Evolutionary conservation across 2,113 vertebrate species (phyloP), one percentile per base, ranked within the genome.

Genomic region (Hyaena hyaena): DNA sequence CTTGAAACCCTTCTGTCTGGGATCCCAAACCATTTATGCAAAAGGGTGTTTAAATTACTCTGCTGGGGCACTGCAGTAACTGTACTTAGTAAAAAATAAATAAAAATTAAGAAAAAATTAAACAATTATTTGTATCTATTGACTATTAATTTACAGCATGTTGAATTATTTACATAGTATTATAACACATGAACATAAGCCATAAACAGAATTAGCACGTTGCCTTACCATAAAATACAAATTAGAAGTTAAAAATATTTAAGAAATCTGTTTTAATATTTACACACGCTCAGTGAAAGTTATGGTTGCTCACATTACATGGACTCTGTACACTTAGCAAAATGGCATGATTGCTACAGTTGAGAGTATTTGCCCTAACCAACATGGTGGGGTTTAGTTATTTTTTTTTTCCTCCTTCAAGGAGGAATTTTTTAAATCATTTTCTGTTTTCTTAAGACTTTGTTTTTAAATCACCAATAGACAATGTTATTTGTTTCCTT

Each of bases 171-270:
- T 99, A 99, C 99, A 99, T 98, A 97, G 98, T 98, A 98, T 96
- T 98, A 98, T 98, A 97, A 99, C 98, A 99, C 97, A 95, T 98
- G 97, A 98, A 98, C 98, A 96, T 98, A 98, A 99, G 99, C 98
- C 99, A 99, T 99, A 98, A 98, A 98, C 98, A 99, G 98, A 98
- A 99, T 99, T 97, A 98, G 98, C 98, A 99, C 99, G 98, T 98
- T 98, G 98, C 98, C 99, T 99, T 99, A 99, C 98, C 98, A 98
- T 99, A 99, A 99, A 99, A 98, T 99, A 99, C 98, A 99, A 99
- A 99, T 99, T 98, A 99, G 97, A 99, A 99, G 98, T 99, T 99
- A 99, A 99, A 99, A 99, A 99, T 99, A 98, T 99, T 98, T 99
- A 99, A 99, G 99, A 99, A 99, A 99, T 98, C 97, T 99, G 98